Conservation (phyloP, 2,797 vertebrate species). For the Sciurus vulgaris region DNA sequence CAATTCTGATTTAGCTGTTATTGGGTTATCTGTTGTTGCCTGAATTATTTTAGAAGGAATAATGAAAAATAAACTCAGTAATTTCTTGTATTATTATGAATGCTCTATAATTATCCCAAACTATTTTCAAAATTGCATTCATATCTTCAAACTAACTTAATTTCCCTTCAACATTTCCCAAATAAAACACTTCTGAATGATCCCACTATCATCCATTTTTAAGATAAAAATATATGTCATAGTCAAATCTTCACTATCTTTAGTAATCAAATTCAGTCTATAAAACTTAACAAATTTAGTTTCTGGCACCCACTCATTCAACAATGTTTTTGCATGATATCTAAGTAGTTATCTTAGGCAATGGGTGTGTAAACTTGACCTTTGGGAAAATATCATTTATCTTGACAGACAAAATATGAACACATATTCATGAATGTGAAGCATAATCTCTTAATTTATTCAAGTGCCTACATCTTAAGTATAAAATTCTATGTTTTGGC, state of each 20-base stretch:
- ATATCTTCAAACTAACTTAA: neutral
- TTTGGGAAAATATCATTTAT: neutral
- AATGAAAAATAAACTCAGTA: neutral
- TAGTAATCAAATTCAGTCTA: neutral
- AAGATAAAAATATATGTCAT: neutral
- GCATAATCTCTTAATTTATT: neutral
- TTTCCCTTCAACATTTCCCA: neutral
- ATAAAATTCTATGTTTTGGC: neutral
- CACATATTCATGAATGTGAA: neutral
- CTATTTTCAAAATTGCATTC: neutral
- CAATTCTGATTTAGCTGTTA: neutral
- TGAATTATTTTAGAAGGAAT: neutral
- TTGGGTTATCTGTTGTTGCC: neutral
- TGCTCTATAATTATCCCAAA: neutral
- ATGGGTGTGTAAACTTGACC: neutral
- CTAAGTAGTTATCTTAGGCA: neutral
- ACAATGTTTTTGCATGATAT: neutral
- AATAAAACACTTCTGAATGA: neutral
- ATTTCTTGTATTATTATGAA: neutral
- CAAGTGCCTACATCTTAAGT: neutral
- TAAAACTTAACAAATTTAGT: neutral
- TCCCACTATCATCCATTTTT: neutral
- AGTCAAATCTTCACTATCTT: neutral
- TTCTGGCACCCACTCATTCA: neutral
- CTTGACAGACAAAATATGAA: neutral